Evolutionary conservation across 2,113 vertebrate species (phyloP).

Genomic region (Callocephalon fimbriatum): DNA sequence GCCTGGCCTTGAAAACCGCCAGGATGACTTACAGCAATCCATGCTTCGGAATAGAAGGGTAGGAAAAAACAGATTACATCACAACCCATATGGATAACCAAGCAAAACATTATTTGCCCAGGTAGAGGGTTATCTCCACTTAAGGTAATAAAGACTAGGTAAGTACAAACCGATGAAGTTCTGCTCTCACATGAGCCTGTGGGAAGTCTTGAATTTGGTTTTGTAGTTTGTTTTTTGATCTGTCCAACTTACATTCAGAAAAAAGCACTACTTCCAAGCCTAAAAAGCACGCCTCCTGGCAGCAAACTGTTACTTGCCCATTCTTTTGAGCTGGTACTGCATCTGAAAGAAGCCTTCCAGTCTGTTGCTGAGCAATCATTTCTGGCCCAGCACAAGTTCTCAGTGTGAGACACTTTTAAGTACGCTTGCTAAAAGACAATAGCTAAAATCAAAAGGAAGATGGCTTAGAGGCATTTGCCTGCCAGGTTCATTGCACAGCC

Average conservation of each 20-base stretch:
- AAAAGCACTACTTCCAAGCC: fast-evolving
- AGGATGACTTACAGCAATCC: background rate
- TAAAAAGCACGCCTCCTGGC: background rate
- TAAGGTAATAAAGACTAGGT: background rate
- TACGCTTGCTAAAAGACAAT: background rate
- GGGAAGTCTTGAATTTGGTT: background rate
- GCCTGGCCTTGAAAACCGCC: too few species aligned
- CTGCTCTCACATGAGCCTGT: background rate
- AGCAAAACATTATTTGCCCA: background rate
- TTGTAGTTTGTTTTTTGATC: background rate
- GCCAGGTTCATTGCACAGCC: background rate
- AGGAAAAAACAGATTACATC: background rate
- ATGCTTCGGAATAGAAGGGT: background rate
- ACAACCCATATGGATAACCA: background rate
- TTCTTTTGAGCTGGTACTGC: background rate
- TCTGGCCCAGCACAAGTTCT: background rate
- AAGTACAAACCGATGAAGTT: background rate
- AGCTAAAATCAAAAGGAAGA: background rate
- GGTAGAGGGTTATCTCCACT: background rate
- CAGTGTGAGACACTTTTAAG: background rate
- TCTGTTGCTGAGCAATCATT: background rate
- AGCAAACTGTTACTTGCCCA: background rate
- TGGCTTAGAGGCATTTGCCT: background rate
- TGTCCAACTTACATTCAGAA: background rate
- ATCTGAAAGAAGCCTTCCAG: background rate